Evolutionary conservation across 2,797 vertebrate species (phyloP), one percentile per base, ranked within the genome.

Genomic region (Dromococcyx pavoninus): DNA sequence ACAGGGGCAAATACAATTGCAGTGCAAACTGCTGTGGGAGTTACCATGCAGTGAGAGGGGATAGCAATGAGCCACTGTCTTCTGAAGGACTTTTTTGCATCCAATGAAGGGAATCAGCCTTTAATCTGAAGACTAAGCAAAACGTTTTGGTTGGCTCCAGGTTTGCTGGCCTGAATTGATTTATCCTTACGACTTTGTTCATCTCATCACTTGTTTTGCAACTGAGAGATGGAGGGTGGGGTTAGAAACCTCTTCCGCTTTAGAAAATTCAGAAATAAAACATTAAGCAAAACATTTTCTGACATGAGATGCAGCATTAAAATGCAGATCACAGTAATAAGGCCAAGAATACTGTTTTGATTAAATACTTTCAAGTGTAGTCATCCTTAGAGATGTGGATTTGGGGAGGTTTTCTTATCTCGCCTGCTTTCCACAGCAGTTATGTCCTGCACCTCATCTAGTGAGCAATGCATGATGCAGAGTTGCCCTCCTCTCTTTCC

Each of bases 1-100:
- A 30, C 1, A 3, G 2, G 30, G n/a, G 10, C 41, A 33, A 6
- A 2, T 0, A 2, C 27, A 10, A 3, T 2, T 21, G 32, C 0
- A 1, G 19, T 13, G 27, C 17, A n/a, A 70, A 43, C 8, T 1
- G 4, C 27, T 2, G 2, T 18, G 39, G 60, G 28, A 60, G 8
- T 19, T 37, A 27, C 37, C 61, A 17, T 3, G 4, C 41, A n/a
- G n/a, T 3, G 10, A 33, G 28, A 39, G 3, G 51, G 25, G 32
- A 28, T 2, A 30, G 46, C 27, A 58, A 22, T 2, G 15, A 65
- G 39, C 46, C 6, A 0, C 35, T 24, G 19, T 37, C 46, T 74
- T 54, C 72, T 62, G 51, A 70, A 76, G 12, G n/a, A 13, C 14
- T 73, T n/a, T 66, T 56, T 70, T 66, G 28, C 41, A 22, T 17